Conservation (phyloP, 2,888 invertebrate genomes). For the Caenorhabditis imperialis region DNA sequence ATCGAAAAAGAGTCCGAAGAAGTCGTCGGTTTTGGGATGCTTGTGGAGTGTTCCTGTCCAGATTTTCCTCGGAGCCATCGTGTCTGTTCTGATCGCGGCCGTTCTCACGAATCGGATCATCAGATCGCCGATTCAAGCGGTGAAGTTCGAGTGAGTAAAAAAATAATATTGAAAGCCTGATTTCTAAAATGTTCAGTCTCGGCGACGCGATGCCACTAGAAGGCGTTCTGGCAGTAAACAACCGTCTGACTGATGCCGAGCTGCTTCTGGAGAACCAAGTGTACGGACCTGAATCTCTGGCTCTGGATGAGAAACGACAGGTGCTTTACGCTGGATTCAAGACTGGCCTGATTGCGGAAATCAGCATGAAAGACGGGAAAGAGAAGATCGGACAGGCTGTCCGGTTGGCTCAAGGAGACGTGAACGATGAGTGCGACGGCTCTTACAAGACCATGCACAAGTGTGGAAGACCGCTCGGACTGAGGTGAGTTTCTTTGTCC, state of each 20-base stretch:
- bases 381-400: constrained; percentile 56
- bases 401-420: constrained; percentile 47
- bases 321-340: constrained; percentile 59
- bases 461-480: constrained; percentile 66
- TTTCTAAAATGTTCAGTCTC: constrained; percentile 27
- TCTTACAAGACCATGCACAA: constrained; percentile 48
- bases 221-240: constrained; percentile 51
- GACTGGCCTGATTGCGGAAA: constrained; percentile 63
- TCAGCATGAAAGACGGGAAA: constrained; percentile 39
- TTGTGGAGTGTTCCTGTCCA: not conserved
- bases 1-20: not conserved
- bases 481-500: constrained; percentile 53
- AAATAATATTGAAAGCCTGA: no score
- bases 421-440: constrained; percentile 60
- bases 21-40: not conserved
- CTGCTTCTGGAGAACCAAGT: constrained; percentile 58
- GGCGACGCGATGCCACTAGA: constrained; percentile 28
- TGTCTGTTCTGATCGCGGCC: constrained; percentile 36
- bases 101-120: constrained; percentile 42
- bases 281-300: constrained; percentile 65
- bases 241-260: constrained; percentile 46
- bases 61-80: constrained; percentile 7
- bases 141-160: constrained; percentile 31
- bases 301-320: constrained; percentile 47
- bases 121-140: constrained; percentile 36